phyloP scores from a whole-genome alignment of 2,888 invertebrate genomes.

The Falcaria lacertinaria region DNA sequence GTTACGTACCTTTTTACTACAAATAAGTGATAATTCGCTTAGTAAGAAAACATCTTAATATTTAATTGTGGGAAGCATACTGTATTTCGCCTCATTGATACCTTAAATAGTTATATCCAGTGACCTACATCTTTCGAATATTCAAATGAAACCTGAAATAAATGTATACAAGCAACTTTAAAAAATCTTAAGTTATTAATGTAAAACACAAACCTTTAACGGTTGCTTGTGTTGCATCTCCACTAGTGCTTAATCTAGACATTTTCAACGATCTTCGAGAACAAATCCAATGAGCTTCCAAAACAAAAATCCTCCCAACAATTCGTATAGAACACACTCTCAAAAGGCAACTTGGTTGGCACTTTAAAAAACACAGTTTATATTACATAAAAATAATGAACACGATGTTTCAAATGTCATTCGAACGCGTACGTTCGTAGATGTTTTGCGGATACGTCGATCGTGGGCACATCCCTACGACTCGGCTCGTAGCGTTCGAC shows the following conservation, averaged over 20 bases:
- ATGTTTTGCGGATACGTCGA: conserved; percentile 16
- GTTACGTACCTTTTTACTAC: no score
- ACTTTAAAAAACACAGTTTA: conserved; percentile 53
- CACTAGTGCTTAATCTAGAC: conserved; percentile 55
- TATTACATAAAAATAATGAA: conserved; percentile 21
- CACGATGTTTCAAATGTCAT: conserved; percentile 30
- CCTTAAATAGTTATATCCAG: no score
- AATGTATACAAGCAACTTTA: background rate
- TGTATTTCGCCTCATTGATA: no score
- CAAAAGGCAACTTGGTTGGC: conserved; percentile 42
- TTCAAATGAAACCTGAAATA: no score
- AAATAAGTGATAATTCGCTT: no score
- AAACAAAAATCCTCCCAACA: conserved; percentile 37
- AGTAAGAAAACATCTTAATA: no score
- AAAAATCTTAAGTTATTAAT: background rate
- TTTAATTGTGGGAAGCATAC: no score
- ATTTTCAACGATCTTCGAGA: conserved; percentile 47
- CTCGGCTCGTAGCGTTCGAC: conserved; percentile 51
- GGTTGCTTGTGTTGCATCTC: conserved; percentile 50
- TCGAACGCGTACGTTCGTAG: conserved; percentile 39
- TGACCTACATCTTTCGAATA: no score
- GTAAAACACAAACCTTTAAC: conserved; percentile 55
- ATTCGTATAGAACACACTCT: conserved; percentile 34
- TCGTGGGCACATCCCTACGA: conserved; percentile 36
- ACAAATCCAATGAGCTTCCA: conserved; percentile 29